Conservation (phyloP, 2,113 vertebrate genomes). For the Mustela nigripes region DNA sequence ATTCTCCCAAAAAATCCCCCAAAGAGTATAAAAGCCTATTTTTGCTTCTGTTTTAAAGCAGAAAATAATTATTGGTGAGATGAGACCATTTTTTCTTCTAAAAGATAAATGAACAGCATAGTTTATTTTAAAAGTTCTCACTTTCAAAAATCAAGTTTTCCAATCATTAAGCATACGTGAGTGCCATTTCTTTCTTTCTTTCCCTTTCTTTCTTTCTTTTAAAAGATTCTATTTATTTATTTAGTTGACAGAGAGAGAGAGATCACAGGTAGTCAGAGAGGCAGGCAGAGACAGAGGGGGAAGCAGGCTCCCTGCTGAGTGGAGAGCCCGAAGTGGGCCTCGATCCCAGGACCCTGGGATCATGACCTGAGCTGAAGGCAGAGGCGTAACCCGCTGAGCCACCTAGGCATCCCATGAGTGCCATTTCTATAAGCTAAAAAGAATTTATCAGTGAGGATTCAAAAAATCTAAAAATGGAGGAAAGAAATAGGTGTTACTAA, state of each 20-base stretch:
- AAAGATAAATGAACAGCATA: conserved; percentile 2
- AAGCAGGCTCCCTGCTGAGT: no score
- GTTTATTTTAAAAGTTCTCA: conserved; percentile 49
- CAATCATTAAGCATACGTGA: neutral
- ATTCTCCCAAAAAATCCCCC: conserved; percentile 37
- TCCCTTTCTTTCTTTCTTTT: neutral
- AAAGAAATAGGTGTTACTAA: neutral
- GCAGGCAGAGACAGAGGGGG: no score
- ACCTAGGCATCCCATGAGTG: neutral
- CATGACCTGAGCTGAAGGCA: no score
- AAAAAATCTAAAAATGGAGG: neutral
- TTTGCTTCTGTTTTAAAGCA: conserved; percentile 45
- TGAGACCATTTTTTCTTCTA: neutral
- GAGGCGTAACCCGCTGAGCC: no score
- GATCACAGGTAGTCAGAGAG: no score
- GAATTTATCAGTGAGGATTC: neutral
- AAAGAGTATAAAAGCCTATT: neutral
- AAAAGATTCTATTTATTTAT: no score
- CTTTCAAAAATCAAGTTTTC: conserved; percentile 41
- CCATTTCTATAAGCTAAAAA: neutral
- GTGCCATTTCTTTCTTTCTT: neutral
- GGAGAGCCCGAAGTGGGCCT: no score
- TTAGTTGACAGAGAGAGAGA: no score
- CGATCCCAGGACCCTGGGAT: no score
- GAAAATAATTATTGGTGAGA: conserved; percentile 56